Percentiles rank a stretch among this genome's conserved stretches.
phyloP scores from a whole-genome alignment of 1,140 invertebrate genomes.

The Himalopsyche phryganea region DNA sequence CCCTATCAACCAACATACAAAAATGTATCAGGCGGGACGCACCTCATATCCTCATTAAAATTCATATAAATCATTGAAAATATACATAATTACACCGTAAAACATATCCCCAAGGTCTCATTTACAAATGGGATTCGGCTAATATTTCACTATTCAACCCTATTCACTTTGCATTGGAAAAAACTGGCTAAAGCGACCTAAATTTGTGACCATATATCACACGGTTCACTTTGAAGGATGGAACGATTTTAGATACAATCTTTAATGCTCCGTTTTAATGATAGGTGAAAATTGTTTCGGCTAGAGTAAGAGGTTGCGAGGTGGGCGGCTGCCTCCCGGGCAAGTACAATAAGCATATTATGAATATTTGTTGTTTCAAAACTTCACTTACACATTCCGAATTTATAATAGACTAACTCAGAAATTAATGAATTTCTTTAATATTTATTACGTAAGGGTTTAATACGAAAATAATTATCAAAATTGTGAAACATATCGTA shows the following conservation, averaged over 20 bases:
- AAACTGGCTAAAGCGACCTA: slow-evolving; percentile 2
- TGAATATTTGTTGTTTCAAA: slow-evolving; percentile 20
- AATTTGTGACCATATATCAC: slow-evolving; percentile 32
- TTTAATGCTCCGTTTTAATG: slow-evolving; percentile 22
- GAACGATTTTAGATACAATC: slow-evolving; percentile 18
- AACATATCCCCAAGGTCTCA: slow-evolving; percentile 33
- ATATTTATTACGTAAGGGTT: no score
- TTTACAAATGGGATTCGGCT: slow-evolving; percentile 29
- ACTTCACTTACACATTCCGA: background rate
- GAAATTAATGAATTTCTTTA: no score
- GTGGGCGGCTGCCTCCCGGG: slow-evolving; percentile 13
- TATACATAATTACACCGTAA: slow-evolving; percentile 34
- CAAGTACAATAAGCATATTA: background rate
- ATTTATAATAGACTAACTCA: no score
- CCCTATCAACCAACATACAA: no score
- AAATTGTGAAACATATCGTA: no score
- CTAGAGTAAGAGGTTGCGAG: slow-evolving; percentile 11
- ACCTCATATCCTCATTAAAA: slow-evolving; percentile 20
- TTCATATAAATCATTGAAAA: slow-evolving; percentile 36
- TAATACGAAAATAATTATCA: no score
- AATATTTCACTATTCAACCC: slow-evolving; percentile 15
- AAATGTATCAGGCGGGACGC: no score
- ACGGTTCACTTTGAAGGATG: background rate
- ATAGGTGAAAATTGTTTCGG: slow-evolving; percentile 35
- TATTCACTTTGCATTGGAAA: slow-evolving; percentile 15